A percentile compares a stretch with the other conserved stretches of the same genome.
Conservation (phyloP, 2,888 invertebrate genomes). For the Nysson spinosus region DNA sequence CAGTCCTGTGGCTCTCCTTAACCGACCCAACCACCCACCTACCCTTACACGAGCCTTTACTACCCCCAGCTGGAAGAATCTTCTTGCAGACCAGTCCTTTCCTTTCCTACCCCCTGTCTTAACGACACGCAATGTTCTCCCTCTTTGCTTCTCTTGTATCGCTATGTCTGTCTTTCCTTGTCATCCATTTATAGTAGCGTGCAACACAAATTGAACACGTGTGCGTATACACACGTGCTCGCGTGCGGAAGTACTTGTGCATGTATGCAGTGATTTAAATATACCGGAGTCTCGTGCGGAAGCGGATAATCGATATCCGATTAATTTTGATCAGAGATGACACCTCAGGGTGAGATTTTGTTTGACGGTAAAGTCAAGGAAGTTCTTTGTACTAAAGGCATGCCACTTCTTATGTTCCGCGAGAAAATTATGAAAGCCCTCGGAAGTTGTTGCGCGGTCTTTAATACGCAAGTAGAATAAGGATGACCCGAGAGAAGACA, state of each 20-base stretch:
- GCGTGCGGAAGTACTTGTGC: background rate
- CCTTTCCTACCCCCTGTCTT: slow-evolving; percentile 33
- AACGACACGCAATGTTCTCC: slow-evolving; percentile 43
- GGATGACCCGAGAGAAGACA: background rate
- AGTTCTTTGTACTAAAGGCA: too few species aligned
- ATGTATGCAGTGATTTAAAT: slow-evolving; percentile 2
- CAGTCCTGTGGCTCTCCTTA: slow-evolving; percentile 61
- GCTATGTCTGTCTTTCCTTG: slow-evolving; percentile 12
- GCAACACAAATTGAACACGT: too few species aligned
- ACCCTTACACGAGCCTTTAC: slow-evolving; percentile 57
- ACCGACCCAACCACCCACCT: slow-evolving; percentile 54
- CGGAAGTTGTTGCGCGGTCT: slow-evolving; percentile 14
- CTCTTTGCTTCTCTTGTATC: slow-evolving; percentile 13
- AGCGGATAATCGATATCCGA: slow-evolving; percentile 39
- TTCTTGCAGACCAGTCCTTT: slow-evolving; percentile 60
- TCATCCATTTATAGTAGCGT: too few species aligned
- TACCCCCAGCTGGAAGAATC: slow-evolving; percentile 61
- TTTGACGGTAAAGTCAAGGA: slow-evolving; percentile 5
- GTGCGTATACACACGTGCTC: slow-evolving; percentile 1
- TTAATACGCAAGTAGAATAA: slow-evolving; percentile 12
- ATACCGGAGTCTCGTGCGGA: slow-evolving; percentile 15
- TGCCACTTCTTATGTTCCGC: background rate
- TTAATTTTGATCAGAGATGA: slow-evolving; percentile 28
- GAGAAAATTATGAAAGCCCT: background rate
- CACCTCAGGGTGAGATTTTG: background rate